Evolutionary conservation across 1,140 invertebrate species (phyloP).

Genomic region (Nixonia krombeini): DNA sequence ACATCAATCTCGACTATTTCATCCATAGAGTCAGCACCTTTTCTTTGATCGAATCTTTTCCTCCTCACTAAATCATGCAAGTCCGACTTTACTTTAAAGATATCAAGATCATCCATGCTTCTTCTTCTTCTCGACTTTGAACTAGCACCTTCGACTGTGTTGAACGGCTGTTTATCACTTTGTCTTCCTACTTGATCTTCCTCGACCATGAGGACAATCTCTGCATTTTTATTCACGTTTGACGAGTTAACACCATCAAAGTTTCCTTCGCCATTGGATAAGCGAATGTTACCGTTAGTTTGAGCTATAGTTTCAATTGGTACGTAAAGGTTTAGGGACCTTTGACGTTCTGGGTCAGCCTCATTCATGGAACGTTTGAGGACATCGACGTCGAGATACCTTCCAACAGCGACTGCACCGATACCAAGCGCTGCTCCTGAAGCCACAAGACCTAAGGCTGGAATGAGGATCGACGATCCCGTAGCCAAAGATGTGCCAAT

Average conservation of each 20-base stretch:
- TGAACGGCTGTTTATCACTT: too few relatives aligned
- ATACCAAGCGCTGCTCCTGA: slow-evolving; percentile 84
- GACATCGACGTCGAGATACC: slow-evolving; percentile 78
- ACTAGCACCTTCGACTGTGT: neutral
- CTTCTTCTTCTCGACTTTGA: slow-evolving; percentile 27
- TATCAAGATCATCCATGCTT: slow-evolving; percentile 37
- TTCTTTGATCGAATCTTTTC: slow-evolving; percentile 39
- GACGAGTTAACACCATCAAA: neutral
- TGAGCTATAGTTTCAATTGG: neutral
- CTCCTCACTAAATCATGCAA: slow-evolving; percentile 12
- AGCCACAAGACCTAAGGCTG: slow-evolving; percentile 81
- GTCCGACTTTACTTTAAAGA: slow-evolving; percentile 20
- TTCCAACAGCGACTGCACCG: slow-evolving; percentile 82
- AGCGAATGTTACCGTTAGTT: too few relatives aligned
- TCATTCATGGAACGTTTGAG: slow-evolving; percentile 66
- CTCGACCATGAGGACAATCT: too few relatives aligned
- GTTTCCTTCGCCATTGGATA: neutral
- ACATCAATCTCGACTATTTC: slow-evolving; percentile 64
- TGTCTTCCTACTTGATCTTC: too few relatives aligned
- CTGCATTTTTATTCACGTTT: neutral
- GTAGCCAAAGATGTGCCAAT: slow-evolving; percentile 75
- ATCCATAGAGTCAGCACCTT: slow-evolving; percentile 55
- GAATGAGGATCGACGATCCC: slow-evolving; percentile 77
- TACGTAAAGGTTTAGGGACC: neutral
- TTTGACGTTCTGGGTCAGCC: neutral